phyloP scores from a whole-genome alignment of 2,888 invertebrate species.

The Leucophenga montana region DNA sequence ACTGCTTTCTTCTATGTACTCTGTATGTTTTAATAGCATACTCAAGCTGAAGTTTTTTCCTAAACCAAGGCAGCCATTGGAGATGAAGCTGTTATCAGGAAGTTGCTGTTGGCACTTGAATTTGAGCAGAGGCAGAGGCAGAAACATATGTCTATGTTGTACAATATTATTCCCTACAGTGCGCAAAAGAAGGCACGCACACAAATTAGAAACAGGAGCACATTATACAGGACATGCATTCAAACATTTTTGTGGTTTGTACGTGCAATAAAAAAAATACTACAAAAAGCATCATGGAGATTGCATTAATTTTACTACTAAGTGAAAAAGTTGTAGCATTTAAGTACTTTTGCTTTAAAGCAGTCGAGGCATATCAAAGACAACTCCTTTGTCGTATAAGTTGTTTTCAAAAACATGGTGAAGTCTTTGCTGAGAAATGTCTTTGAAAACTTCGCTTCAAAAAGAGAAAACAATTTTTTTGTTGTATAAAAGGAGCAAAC shows the following conservation, averaged over 20 bases:
- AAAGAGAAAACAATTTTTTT: conserved; percentile 37
- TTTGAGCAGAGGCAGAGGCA: background rate
- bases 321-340: conserved; percentile 66
- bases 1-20: conserved; percentile 15
- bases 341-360: conserved; percentile 49
- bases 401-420: no score
- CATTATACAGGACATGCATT: background rate
- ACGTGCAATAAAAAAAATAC: no score
- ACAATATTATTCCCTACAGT: no score
- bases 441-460: conserved; percentile 34
- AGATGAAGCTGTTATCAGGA: conserved; percentile 12
- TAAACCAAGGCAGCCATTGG: conserved; percentile 12
- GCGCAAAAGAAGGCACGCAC: no score
- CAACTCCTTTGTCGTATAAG: background rate
- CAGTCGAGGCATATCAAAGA: background rate
- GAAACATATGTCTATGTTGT: no score
- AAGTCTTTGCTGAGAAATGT: no score
- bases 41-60: no score
- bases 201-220: background rate
- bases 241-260: conserved; percentile 17
- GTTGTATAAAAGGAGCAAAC: conserved; percentile 16
- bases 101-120: conserved; percentile 35
- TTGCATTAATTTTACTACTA: conserved; percentile 53
- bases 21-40: no score
- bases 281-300: conserved; percentile 17